Evolutionary conservation across 1,140 invertebrate genomes (phyloP).

Genomic region (Steinernema khuongi): DNA sequence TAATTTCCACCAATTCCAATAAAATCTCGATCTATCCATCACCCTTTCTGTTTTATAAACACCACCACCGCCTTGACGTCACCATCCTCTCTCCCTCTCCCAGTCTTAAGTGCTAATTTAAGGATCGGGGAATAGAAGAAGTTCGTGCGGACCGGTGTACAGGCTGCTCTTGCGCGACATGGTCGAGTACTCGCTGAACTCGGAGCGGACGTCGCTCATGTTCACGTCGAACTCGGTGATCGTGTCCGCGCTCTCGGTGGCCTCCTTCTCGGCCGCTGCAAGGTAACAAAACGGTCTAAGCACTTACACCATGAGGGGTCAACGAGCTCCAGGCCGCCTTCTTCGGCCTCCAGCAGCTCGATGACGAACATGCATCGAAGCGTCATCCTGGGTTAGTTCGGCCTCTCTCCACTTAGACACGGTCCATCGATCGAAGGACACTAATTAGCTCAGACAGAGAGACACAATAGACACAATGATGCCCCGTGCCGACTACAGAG

Average conservation of each 20-base stretch:
- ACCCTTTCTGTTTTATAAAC: conserved; percentile 10
- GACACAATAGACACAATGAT: background rate
- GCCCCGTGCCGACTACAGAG: background rate
- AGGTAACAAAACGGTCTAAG: conserved; percentile 24
- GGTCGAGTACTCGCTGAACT: conserved; percentile 53
- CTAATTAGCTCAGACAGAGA: background rate
- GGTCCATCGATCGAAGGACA: background rate
- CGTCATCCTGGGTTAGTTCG: conserved; percentile 43
- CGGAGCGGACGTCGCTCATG: conserved; percentile 43
- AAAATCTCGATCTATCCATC: background rate
- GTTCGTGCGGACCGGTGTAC: conserved; percentile 17
- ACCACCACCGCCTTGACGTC: background rate
- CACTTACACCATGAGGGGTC: conserved; percentile 59
- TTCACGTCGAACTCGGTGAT: conserved; percentile 35
- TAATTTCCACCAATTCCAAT: background rate
- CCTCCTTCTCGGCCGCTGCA: conserved; percentile 35
- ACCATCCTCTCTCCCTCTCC: background rate
- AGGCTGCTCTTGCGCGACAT: conserved; percentile 45
- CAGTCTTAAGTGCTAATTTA: background rate
- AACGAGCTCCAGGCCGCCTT: conserved; percentile 58
- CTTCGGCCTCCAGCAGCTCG: conserved; percentile 54
- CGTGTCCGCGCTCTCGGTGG: conserved; percentile 33
- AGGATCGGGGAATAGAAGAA: conserved; percentile 15
- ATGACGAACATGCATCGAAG: conserved; percentile 54
- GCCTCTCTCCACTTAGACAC: background rate